Base-by-base conservation (phyloP, 1,140 invertebrate species). In the Aphelenchoides fujianensis region DNA sequence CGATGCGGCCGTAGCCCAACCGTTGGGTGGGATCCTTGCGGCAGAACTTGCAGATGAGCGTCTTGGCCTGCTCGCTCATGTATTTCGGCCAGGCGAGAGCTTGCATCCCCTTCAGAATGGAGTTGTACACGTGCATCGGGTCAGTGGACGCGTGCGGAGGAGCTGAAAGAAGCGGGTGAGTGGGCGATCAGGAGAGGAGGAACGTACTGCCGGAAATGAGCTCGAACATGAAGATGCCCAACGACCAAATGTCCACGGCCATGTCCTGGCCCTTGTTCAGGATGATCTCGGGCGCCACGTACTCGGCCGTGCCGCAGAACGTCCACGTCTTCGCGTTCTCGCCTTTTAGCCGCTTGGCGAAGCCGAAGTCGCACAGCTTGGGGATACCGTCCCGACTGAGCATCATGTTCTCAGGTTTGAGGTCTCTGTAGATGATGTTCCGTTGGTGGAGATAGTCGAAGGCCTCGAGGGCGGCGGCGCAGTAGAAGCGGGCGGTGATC, bases 101-200 rank as follows among this genome's bases (percentile, higher is more conserved):
- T 85, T 98, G 95, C 54, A 98, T 97, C 66, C 96, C 96, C 86
- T 96, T 97, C 57, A 99, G 87, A 80, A 98, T 98, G 69, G 97
- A 94, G 82, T 98, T 98, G 85, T 99, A 99, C 0, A 95, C 98
- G 85, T 94, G 94, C 95, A 99, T 98, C 0, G 95, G 95, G 87
- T 99, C 96, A 0, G 91, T 89, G 2, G 93, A 94, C 48, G 92
- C 92, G 85, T 97, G 97, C 5, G 95, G 95, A 41, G 95, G 95
- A 54, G 32, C 71, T 72, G 61, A 37, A 63, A 66, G 2, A 54
- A 3, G 2, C 59, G 31, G n/a, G 3, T 72, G 69, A 70, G 57
- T 73, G 64, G 31, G 77, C n/a, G 54, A 76, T 57, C 67, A 16
- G 23, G 23, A 48, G 41, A 48, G 12, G 23, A n/a, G 23, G 23